Evolutionary conservation across 2,113 vertebrate species (phyloP).

Genomic region (Notothenia rossii): DNA sequence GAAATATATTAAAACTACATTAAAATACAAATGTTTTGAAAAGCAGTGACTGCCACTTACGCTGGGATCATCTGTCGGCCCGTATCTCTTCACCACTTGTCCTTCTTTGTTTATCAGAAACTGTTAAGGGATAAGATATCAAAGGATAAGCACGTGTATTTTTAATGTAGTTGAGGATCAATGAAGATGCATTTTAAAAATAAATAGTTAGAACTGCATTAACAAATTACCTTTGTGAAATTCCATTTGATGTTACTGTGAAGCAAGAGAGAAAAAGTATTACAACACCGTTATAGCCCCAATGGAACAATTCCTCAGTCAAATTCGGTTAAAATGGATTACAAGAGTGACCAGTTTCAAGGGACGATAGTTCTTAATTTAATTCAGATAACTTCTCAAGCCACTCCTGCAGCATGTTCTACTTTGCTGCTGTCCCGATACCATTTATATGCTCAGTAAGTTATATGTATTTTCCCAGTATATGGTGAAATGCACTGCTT

Average conservation of each 20-base stretch:
- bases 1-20: no score
- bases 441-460: neutral
- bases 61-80: conserved; percentile 91
- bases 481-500: neutral
- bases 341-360: no score
- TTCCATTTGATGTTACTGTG: conserved; percentile 98
- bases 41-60: conserved; percentile 80
- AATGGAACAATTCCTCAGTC: neutral
- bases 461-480: neutral
- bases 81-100: conserved; percentile 92
- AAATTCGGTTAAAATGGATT: neutral
- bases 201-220: neutral
- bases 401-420: neutral
- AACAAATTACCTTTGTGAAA: conserved; percentile 92
- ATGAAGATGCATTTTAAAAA: neutral
- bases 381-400: neutral
- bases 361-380: neutral
- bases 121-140: conserved; percentile 70
- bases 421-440: neutral
- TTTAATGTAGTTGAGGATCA: neutral
- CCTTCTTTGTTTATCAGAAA: conserved; percentile 94
- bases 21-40: no score
- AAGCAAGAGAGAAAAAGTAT: conserved; percentile 14
- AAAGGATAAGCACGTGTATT: neutral
- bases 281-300: neutral